Conservation (phyloP, 2,888 invertebrate genomes). For the Pollenia angustigena region DNA sequence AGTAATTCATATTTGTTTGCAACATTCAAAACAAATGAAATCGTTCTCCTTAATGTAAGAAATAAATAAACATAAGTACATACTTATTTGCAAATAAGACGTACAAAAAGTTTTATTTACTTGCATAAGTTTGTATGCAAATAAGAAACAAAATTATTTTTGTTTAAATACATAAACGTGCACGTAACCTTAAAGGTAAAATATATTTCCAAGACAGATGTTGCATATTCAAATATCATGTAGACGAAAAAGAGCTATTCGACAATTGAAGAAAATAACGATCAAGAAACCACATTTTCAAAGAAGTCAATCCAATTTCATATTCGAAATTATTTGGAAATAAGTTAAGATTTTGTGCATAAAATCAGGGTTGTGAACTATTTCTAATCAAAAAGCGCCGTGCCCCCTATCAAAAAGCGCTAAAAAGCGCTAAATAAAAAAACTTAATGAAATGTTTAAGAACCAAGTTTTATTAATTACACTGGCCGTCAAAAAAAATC, state of each 20-base stretch:
- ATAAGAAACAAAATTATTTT: slow-evolving; percentile 17
- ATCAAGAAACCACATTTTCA: slow-evolving; percentile 1
- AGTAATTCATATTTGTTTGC: slow-evolving; percentile 44
- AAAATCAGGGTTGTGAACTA: no score
- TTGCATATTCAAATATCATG: neutral
- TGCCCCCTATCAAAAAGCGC: no score
- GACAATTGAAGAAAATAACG: neutral
- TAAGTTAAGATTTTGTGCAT: slow-evolving; percentile 18
- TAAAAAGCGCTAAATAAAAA: no score
- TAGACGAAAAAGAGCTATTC: neutral
- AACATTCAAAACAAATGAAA: slow-evolving; percentile 52
- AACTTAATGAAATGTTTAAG: no score
- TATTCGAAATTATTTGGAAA: slow-evolving; percentile 1
- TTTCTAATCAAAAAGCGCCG: no score
- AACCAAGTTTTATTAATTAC: no score
- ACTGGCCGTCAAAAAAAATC: no score
- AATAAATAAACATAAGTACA: slow-evolving; percentile 4
- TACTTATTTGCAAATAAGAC: neutral
- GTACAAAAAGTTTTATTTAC: neutral
- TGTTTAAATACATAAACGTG: slow-evolving; percentile 1
- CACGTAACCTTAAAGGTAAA: slow-evolving; percentile 13
- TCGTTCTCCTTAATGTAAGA: slow-evolving; percentile 4
- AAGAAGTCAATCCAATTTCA: slow-evolving; percentile 30
- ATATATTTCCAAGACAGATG: slow-evolving; percentile 37
- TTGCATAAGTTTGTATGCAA: slow-evolving; percentile 20